Percentiles rank a stretch among this genome's conserved stretches.
These are phyloP conservation scores for Nicator chloris DNA, from an alignment of 2,113 vertebrate species.

Conservation along the genomic window DNA sequence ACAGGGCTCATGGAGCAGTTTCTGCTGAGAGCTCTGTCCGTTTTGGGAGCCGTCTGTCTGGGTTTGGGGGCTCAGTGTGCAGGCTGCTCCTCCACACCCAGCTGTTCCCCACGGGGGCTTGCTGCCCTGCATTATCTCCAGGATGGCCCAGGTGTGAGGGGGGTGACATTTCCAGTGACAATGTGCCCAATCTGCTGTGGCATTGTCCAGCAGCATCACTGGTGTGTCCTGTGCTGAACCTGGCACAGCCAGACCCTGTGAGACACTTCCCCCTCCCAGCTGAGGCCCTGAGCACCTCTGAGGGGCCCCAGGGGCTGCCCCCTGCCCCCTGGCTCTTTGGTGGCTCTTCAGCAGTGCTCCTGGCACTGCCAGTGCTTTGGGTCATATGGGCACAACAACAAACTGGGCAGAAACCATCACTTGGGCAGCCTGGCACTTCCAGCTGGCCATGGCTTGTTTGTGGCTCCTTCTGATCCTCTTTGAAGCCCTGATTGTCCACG, in stretches of 20 bases:
- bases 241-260: background rate
- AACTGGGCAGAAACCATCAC: background rate
- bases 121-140: background rate
- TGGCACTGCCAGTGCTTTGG: background rate
- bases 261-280: background rate
- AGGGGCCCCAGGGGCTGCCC: background rate
- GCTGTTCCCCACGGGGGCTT: background rate
- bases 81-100: background rate
- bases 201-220: background rate
- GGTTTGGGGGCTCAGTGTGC: background rate
- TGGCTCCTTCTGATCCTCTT: background rate
- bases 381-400: background rate
- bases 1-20: background rate
- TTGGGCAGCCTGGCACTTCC: background rate
- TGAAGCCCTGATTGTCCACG: background rate
- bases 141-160: background rate
- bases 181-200: background rate
- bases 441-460: background rate
- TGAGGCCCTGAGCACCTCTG: background rate
- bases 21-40: background rate
- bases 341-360: background rate
- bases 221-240: background rate
- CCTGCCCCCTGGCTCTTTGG: background rate
- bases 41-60: background rate
- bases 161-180: background rate